Base-by-base conservation (phyloP, 2,888 invertebrate genomes). In the Diplazon laetatorius region DNA sequence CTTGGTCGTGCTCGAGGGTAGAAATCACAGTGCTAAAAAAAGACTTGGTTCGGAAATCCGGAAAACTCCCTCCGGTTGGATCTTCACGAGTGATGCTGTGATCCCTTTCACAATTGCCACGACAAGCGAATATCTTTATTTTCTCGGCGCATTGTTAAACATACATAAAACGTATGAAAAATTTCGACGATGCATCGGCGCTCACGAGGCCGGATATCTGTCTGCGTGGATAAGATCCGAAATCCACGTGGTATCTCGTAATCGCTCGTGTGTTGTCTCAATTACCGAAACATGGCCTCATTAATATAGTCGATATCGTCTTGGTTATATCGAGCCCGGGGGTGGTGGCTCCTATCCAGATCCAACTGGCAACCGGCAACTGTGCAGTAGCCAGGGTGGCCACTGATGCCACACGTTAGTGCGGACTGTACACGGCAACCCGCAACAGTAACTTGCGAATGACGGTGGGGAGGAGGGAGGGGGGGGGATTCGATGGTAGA, bases 221-320 rank as follows among this genome's bases (percentile, higher is more conserved):
- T n/a, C 46, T 30, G 16, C 14, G 16, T 18, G 37, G 16, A 35
- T 30, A 5, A 30, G 2, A 30, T 6, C 12, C 10, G 1, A 25
- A 52, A 22, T 4, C 57, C 57, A 35, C 14, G 35, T 44, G 50
- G 50, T 57, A 46, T 59, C 37, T 46, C 59, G 42, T 75, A 75
- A 78, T 75, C 60, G 70, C 59, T 68, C 79, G 42, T 57, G 77
- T 74, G 65, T 65, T 68, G 73, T 59, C 73, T 73, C 73, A 77
- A 77, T 80, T 77, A 77, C 57, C 37, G 69, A 77, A 77, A 77
- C 73, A 80, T 25, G 65, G 52, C 68, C 55, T 78, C 74, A 66
- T 70, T 74, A 74, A 78, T 78, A 68, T 77, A 57, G 71, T n/a
- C 60, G 65, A 70, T 78, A 78, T 74, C 77, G 73, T 35, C 63